A percentile compares a stretch with the other conserved stretches of the same genome.
These are phyloP conservation scores for Chloroceryle inda DNA, from an alignment of 2,797 vertebrate genomes.

Conservation along the genomic window DNA sequence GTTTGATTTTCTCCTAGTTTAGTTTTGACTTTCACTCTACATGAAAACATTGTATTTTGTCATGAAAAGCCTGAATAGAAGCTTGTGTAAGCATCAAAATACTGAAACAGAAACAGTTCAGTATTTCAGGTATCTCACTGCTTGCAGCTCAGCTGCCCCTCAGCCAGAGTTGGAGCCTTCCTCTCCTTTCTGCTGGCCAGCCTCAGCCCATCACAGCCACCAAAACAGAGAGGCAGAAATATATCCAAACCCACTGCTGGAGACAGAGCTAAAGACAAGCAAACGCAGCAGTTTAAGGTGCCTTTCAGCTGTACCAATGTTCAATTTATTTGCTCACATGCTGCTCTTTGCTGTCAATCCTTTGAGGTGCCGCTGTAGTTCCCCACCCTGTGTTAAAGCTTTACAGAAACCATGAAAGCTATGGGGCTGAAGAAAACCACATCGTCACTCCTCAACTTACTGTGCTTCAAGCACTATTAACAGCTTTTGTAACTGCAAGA, in stretches of 20 bases:
- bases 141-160: neutral
- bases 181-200: neutral
- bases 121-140: neutral
- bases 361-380: neutral
- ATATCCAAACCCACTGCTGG: neutral
- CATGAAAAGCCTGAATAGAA: neutral
- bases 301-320: neutral
- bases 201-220: neutral
- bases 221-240: neutral
- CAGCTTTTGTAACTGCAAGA: conserved; percentile 1
- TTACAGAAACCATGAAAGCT: neutral
- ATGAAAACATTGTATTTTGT: neutral
- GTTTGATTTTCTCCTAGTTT: conserved; percentile 22
- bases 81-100: neutral
- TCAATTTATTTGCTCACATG: neutral
- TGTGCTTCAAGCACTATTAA: neutral
- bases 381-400: neutral
- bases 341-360: neutral
- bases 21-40: conserved; percentile 4
- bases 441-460: neutral
- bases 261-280: neutral
- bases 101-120: neutral
- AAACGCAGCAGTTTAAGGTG: neutral
- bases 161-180: neutral
- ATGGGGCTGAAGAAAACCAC: neutral